Conservation (phyloP, 2,113 vertebrate genomes). For the Galemys pyrenaicus region DNA sequence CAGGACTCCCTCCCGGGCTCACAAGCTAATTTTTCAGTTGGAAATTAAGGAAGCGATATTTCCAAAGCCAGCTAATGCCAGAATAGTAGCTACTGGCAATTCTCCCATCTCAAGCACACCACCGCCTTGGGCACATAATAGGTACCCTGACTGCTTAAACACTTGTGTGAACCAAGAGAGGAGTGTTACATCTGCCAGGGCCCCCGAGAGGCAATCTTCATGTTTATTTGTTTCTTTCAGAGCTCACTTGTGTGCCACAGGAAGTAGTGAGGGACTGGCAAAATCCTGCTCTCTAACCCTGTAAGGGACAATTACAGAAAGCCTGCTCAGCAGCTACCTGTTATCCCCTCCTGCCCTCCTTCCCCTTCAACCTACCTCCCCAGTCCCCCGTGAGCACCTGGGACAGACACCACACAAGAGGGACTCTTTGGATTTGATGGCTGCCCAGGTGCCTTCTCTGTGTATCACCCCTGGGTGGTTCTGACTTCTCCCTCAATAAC, state of each 20-base stretch:
- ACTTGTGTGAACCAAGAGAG: slow-evolving; percentile 51
- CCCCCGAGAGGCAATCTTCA: slow-evolving; percentile 47
- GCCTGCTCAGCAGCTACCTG: background rate
- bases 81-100: slow-evolving; percentile 52
- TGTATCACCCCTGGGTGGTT: background rate
- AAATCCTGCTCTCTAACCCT: background rate
- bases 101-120: slow-evolving; percentile 31
- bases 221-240: slow-evolving; percentile 54
- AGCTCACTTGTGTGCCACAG: slow-evolving; percentile 39
- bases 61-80: slow-evolving; percentile 57
- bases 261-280: slow-evolving; percentile 32
- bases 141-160: slow-evolving; percentile 60
- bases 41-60: slow-evolving; percentile 54
- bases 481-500: background rate
- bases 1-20: background rate
- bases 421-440: background rate
- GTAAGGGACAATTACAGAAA: background rate
- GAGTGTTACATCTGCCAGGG: slow-evolving; percentile 47
- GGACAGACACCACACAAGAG: background rate
- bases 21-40: slow-evolving; percentile 42
- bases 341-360: background rate
- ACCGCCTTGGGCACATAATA: slow-evolving; percentile 38
- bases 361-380: background rate
- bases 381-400: background rate
- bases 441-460: background rate